These are phyloP conservation scores for Epizoanthus scotinus DNA, from an alignment of 92 coral and sea anemone species.

Conservation along the genomic window DNA sequence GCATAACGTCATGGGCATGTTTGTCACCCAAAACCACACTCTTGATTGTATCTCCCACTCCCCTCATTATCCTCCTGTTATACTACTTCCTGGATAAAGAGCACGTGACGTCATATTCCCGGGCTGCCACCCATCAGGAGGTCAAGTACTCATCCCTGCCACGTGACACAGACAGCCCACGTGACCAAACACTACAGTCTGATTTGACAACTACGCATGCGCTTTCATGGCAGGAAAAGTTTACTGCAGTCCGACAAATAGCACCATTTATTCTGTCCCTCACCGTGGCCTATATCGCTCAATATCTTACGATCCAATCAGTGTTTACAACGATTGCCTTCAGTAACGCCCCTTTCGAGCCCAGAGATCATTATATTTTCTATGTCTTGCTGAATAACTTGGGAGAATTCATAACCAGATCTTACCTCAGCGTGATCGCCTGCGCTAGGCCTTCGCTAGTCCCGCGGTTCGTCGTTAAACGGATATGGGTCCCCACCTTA, in stretches of 20 bases:
- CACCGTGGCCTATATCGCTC: slow-evolving; percentile 63
- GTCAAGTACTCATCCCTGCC: slow-evolving; percentile 50
- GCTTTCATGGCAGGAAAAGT: slow-evolving; percentile 75
- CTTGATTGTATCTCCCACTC: slow-evolving; percentile 55
- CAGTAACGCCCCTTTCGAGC: slow-evolving; percentile 60
- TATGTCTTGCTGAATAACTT: slow-evolving; percentile 67
- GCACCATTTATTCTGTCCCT: slow-evolving; percentile 65
- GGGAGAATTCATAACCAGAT: slow-evolving; percentile 77
- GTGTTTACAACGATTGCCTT: slow-evolving; percentile 81
- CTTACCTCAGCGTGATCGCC: slow-evolving; percentile 62
- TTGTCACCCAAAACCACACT: slow-evolving; percentile 73
- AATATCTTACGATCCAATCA: slow-evolving; percentile 73
- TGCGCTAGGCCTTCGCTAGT: slow-evolving; percentile 62
- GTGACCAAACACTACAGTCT: slow-evolving; percentile 24
- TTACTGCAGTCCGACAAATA: slow-evolving; percentile 61
- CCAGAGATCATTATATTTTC: slow-evolving; percentile 76
- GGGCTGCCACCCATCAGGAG: slow-evolving; percentile 9
- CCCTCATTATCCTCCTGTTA: slow-evolving; percentile 58
- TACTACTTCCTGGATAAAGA: slow-evolving; percentile 85
- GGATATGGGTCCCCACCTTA: slow-evolving; percentile 67
- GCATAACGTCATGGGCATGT: slow-evolving; percentile 83
- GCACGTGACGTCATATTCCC: slow-evolving; percentile 75
- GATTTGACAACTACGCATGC: slow-evolving; percentile 44
- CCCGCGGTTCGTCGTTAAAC: slow-evolving; percentile 61
- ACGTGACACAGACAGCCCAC: slow-evolving; percentile 35